These are phyloP conservation scores for Myotis findleyi DNA, from an alignment of 2,797 vertebrate species.

Conservation along the genomic window DNA sequence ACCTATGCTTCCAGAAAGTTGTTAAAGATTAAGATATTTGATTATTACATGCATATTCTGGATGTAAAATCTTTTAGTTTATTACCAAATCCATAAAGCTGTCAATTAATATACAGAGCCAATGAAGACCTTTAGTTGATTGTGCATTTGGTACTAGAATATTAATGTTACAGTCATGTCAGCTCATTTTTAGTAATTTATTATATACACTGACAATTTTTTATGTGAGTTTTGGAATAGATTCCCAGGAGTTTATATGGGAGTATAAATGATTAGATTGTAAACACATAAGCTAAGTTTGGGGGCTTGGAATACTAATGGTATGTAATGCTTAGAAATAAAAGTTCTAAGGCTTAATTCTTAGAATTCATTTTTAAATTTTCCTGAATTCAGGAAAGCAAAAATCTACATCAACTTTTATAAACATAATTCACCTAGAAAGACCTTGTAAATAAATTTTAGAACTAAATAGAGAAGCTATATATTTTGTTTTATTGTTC, in stretches of 20 bases:
- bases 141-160: background rate
- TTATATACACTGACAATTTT: constrained; percentile 69
- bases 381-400: constrained; percentile 71
- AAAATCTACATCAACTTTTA: constrained; percentile 52
- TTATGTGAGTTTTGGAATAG: constrained; percentile 55
- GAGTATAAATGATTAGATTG: constrained; percentile 25
- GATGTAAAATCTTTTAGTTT: constrained; percentile 31
- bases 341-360: background rate
- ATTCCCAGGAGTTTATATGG: background rate
- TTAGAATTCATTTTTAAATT: constrained; percentile 61
- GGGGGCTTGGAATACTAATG: background rate
- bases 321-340: constrained; percentile 35
- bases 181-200: constrained; percentile 75
- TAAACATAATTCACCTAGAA: constrained; percentile 8
- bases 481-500: constrained; percentile 22
- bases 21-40: constrained; percentile 45
- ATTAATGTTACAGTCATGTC: constrained; percentile 64
- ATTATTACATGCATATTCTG: background rate
- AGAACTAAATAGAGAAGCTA: background rate
- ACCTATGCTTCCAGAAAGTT: background rate
- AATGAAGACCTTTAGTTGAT: constrained; percentile 71
- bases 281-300: constrained; percentile 17
- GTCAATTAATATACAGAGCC: constrained; percentile 54
- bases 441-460: constrained; percentile 2
- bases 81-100: constrained; percentile 18